Percentiles rank a stretch among this genome's conserved stretches.
phyloP scores from a whole-genome alignment of 2,113 vertebrate genomes.

The Cinclus mexicanus region DNA sequence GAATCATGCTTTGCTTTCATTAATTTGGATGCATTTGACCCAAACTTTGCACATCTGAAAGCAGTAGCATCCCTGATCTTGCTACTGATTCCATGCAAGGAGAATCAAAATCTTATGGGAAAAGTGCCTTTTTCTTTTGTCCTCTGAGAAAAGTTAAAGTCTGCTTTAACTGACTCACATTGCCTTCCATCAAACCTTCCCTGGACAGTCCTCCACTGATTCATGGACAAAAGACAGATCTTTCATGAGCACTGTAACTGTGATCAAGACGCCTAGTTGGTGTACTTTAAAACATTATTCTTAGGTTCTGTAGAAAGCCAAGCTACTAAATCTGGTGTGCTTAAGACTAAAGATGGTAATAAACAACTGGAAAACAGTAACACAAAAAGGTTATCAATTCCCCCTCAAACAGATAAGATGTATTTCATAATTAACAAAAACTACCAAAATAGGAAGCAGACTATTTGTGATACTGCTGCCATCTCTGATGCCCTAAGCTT shows the following conservation, averaged over 20 bases:
- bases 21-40: not conserved
- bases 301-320: not conserved
- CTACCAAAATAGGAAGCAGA: not conserved
- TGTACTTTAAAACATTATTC: not conserved
- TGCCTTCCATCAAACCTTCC: not conserved
- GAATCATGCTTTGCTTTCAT: not conserved
- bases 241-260: not conserved
- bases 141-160: not conserved
- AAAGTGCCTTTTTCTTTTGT: not conserved
- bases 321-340: not conserved
- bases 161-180: not conserved
- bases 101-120: not conserved
- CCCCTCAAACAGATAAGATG: fast-evolving
- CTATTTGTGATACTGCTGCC: not conserved
- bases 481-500: not conserved
- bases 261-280: not conserved
- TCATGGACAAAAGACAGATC: not conserved
- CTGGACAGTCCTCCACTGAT: not conserved
- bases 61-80: not conserved
- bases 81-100: not conserved
- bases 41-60: not conserved
- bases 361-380: not conserved
- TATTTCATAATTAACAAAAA: not conserved
- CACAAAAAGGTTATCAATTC: not conserved
- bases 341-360: not conserved